Evolutionary conservation across 2,888 invertebrate genomes (phyloP).

Genomic region (Parnassius mnemosyne): DNA sequence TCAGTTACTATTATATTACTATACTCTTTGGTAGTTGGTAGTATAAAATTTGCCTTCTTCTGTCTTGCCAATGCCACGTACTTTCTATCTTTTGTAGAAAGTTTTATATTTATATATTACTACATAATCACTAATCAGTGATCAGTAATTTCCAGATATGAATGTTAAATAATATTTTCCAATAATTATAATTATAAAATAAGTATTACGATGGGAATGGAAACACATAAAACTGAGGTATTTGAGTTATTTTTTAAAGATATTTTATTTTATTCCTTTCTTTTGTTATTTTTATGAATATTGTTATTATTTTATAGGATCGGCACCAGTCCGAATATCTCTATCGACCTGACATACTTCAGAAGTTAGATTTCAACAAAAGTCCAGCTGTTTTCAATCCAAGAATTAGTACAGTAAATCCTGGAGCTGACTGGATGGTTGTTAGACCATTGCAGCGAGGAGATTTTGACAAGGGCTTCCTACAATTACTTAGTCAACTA

Average conservation of each 20-base stretch:
- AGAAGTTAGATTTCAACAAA: constrained; percentile 83
- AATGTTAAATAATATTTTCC: too few species aligned
- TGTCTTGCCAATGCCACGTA: too few species aligned
- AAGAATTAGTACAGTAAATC: constrained; percentile 83
- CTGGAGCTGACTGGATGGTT: constrained; percentile 87
- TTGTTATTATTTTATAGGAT: constrained; percentile 53
- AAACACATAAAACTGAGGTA: constrained; percentile 53
- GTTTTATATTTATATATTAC: not conserved
- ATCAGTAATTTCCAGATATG: too few species aligned
- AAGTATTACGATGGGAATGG: constrained; percentile 57
- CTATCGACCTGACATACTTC: constrained; percentile 84
- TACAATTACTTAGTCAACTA: constrained; percentile 89
- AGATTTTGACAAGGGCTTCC: constrained; percentile 92
- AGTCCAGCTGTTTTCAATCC: constrained; percentile 84
- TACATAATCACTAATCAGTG: not conserved
- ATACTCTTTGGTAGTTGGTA: too few species aligned
- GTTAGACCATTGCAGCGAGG: constrained; percentile 89
- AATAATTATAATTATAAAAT: not conserved
- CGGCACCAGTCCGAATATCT: constrained; percentile 73
- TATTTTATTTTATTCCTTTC: not conserved
- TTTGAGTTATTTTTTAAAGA: constrained; percentile 28
- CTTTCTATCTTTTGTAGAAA: too few species aligned
- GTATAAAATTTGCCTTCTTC: too few species aligned
- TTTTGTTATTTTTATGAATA: not conserved
- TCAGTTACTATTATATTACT: too few species aligned